These are phyloP conservation scores for Datnioides undecimradiatus DNA, from an alignment of 2,113 vertebrate genomes.

Conservation along the genomic window DNA sequence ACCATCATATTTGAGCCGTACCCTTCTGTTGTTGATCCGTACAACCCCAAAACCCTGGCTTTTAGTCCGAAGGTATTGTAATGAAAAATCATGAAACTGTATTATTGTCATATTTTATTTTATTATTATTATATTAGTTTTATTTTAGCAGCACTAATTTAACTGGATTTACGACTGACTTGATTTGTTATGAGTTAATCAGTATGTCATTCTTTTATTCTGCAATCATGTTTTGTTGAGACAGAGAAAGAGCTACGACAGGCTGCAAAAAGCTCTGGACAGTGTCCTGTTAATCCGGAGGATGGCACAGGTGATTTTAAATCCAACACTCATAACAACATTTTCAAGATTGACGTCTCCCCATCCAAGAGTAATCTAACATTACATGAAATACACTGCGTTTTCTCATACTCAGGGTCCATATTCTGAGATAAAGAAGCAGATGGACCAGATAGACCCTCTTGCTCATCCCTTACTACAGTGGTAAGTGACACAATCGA, in stretches of 20 bases:
- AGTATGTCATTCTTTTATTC: background rate
- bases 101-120: too few species aligned
- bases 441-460: conserved; percentile 96
- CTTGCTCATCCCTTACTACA: conserved; percentile 94
- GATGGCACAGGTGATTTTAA: conserved; percentile 90
- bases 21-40: conserved; percentile 94
- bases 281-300: conserved; percentile 93
- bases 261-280: conserved; percentile 94
- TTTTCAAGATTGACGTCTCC: conserved; percentile 7
- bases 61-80: conserved; percentile 97
- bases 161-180: background rate
- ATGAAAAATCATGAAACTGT: too few species aligned
- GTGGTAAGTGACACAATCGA: conserved; percentile 84
- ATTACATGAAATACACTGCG: background rate
- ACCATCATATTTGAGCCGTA: conserved; percentile 98
- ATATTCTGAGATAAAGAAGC: conserved; percentile 95
- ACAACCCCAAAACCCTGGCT: conserved; percentile 92
- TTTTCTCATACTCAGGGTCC: conserved; percentile 86
- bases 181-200: background rate
- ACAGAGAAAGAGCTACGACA: conserved; percentile 95
- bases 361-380: background rate
- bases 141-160: too few species aligned
- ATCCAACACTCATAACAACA: background rate
- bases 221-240: conserved; percentile 1
- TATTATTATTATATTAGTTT: too few species aligned